Conservation (phyloP, 2,797 vertebrate species). For the Ciconia nigra region DNA sequence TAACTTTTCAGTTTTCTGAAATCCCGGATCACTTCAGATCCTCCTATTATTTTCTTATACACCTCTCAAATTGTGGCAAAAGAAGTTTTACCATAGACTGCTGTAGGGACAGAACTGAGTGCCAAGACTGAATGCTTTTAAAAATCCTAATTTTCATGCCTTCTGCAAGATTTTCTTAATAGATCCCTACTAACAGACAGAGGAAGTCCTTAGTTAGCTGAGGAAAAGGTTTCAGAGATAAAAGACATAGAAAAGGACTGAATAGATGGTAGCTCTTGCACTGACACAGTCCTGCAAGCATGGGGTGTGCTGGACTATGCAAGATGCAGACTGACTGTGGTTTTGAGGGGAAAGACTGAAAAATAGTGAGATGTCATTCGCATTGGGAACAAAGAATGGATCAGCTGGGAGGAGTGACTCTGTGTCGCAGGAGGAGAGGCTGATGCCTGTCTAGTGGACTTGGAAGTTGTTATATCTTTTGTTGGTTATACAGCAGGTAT, state of each 20-base stretch:
- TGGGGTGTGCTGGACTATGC: background rate
- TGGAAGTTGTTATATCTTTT: background rate
- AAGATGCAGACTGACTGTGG: background rate
- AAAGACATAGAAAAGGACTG: background rate
- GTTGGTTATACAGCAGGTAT: background rate
- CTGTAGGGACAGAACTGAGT: background rate
- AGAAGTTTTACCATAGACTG: background rate
- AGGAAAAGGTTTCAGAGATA: background rate
- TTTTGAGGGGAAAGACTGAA: background rate
- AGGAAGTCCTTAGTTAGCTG: background rate
- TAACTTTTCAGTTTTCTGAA: background rate
- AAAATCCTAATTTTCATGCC: background rate
- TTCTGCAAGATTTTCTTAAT: background rate
- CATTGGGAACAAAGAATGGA: background rate
- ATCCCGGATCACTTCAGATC: background rate
- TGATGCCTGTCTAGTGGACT: background rate
- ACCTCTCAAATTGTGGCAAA: background rate
- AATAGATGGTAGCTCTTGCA: background rate
- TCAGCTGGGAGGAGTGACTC: background rate
- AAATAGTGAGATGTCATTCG: background rate
- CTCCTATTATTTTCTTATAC: background rate
- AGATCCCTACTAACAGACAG: background rate
- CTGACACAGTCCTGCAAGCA: background rate
- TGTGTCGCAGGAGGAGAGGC: rapidly evolving
- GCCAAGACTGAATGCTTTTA: background rate